Evolutionary conservation across 2,797 vertebrate species (phyloP).

Genomic region (Gadopsis bispinosus): DNA sequence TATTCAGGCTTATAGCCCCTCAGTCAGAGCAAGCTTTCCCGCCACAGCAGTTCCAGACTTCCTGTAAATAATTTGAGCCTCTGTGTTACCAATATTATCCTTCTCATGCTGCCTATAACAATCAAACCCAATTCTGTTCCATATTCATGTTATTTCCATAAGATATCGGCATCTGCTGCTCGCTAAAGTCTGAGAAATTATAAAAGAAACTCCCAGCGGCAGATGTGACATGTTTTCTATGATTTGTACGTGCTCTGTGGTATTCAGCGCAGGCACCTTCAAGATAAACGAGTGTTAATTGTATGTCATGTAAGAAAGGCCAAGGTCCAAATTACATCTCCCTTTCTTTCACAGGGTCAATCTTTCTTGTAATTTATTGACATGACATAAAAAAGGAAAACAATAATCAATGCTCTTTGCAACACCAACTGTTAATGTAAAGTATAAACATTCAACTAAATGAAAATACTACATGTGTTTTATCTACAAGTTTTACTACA

Average conservation of each 20-base stretch:
- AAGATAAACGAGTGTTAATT: not conserved
- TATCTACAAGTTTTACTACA: not conserved
- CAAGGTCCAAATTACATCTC: not conserved
- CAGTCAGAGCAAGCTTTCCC: not conserved
- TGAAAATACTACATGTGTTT: not conserved
- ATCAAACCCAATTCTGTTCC: not conserved
- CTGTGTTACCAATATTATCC: not conserved
- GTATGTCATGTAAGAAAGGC: not conserved
- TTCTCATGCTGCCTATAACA: not conserved
- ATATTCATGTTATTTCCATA: not conserved
- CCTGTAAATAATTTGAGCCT: not conserved
- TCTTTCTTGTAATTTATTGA: not conserved
- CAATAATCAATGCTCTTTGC: not conserved
- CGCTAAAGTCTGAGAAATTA: not conserved
- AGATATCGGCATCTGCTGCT: conserved; percentile 1
- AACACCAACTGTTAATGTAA: not conserved
- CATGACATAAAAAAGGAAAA: not conserved
- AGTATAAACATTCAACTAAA: not conserved
- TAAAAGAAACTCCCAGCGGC: not conserved
- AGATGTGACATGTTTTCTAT: not conserved
- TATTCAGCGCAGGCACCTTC: not conserved
- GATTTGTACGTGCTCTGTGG: not conserved
- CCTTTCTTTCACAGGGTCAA: not conserved
- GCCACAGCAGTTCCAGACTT: not conserved
- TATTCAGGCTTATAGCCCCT: not conserved